Percentiles rank a stretch among this genome's conserved stretches.
Evolutionary conservation across 2,888 invertebrate species (phyloP).

Genomic region (Ditula angustiorana): DNA sequence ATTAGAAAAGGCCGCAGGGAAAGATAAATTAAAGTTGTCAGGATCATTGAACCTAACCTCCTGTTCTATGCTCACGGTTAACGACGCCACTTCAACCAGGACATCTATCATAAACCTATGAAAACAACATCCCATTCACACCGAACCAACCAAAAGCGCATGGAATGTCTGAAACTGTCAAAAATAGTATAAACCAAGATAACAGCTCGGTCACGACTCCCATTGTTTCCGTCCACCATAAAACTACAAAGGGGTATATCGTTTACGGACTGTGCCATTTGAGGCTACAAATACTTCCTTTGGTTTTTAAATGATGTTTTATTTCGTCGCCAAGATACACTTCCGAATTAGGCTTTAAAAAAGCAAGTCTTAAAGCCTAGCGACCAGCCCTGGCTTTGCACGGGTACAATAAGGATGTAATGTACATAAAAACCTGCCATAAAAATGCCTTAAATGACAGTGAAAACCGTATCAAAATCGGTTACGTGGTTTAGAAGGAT

Average conservation of each 20-base stretch:
- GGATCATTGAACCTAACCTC: too few species aligned
- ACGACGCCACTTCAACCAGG: background rate
- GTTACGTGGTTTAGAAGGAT: too few species aligned
- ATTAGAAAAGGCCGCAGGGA: too few species aligned
- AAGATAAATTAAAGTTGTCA: too few species aligned
- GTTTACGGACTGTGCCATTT: constrained; percentile 3
- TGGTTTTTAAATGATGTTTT: constrained; percentile 20
- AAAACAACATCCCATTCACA: background rate
- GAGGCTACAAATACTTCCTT: constrained; percentile 28
- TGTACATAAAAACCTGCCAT: too few species aligned
- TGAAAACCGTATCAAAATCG: too few species aligned
- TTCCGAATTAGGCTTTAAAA: background rate
- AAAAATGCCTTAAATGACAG: too few species aligned
- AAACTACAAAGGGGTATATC: constrained; percentile 61
- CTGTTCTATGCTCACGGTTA: too few species aligned
- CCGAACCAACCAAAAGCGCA: background rate
- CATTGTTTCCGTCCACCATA: constrained; percentile 63
- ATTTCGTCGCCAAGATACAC: background rate
- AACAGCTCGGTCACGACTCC: constrained; percentile 58
- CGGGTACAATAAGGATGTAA: too few species aligned
- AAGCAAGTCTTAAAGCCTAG: too few species aligned
- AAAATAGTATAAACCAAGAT: constrained; percentile 50
- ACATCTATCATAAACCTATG: background rate
- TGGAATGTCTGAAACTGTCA: constrained; percentile 49
- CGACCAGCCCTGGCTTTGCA: too few species aligned